Base-by-base conservation (phyloP, 2,113 vertebrate species). In the Smithornis capensis region DNA sequence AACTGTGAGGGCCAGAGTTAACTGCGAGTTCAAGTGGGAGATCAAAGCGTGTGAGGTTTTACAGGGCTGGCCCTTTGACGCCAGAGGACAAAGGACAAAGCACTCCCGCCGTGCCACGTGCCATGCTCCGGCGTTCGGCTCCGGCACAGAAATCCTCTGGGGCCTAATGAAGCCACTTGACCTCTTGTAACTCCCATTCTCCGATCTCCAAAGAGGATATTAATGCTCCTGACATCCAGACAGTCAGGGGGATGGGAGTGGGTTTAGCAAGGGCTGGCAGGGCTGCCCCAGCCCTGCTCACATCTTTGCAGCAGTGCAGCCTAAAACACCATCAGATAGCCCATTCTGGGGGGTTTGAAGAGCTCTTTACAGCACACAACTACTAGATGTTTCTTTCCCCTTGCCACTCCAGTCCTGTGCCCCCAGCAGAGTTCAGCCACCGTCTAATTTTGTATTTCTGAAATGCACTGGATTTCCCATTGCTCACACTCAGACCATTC, bases 111-210 rank as follows among this genome's bases (percentile, higher is more conserved):
- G 22, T 1, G 19, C 56, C 80, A 45, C 24, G 22, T 1, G 19
- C 56, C 80, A 45, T 22, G 5, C 62, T 80, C 71, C 12, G 0
- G 14, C 59, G 2, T 16, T 16, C 71, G 4, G 73, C 92, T 60
- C 95, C n/a, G 0, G 4, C 73, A 7, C 62, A 0, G 3, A 33
- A n/a, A 90, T 14, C 81, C 80, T 90, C 53, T 5, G 2, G 19
- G 56, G 69, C 35, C 74, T 84, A 11, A 79, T 82, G 84, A 64
- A 84, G 83, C 80, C 93, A 94, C 93, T 94, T 91, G 89, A 94
- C 91, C 86, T 94, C 91, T 91, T 94, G 83, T 87, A 80, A 55
- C 75, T 40, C 50, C 80, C 28, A 45, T 88, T 92, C 79, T 92
- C 50, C 1, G 0, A 1, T 57, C 78, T 79, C 59, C 88, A 63